Evolutionary conservation across 1,140 invertebrate genomes (phyloP), one percentile per base, ranked within the genome.

Genomic region (Macrobrachium nipponense): DNA sequence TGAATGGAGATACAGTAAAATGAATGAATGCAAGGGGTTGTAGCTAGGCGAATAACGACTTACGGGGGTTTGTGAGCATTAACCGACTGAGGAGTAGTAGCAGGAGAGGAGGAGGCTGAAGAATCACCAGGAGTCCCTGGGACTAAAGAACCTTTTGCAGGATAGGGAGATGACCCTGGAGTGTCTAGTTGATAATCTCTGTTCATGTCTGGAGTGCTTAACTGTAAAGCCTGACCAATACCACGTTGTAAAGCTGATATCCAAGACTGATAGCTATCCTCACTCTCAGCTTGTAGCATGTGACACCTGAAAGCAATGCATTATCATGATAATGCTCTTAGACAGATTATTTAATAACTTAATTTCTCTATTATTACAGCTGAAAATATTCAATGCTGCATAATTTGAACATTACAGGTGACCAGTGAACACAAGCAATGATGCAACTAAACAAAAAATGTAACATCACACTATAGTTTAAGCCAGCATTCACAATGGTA

Each of bases 231-330:
- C 73, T 86, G 94, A 23, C 96, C 94, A 89, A 97, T 97, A 11
- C 95, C 95, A 89, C 95, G 94, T 91, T 99, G 97, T 87, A 99
- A 92, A 0, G 97, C 95, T n/a, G 93, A 92, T 12, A 98, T 95
- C 98, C 98, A 99, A 7, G 94, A 92, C 82, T 95, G 93, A 89
- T 96, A 95, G 92, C 97, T 95, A 89, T 97, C 95, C 89, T 98
- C 97, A 0, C 96, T 97, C 90, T 99, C 98, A 2, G 98, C 98
- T 94, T 99, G 98, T 3, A 99, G 92, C 91, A 98, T 96, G 91
- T 99, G 98, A 91, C 95, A 98, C 97, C 84, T 86, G 78, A 61
- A 79, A 59, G 43, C 18, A 58, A 44, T 51, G 18, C 15, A 18
- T 18, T 7, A 8, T 43, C 58, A 44, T 23, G 43, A 5, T 58